phyloP scores from a whole-genome alignment of 2,797 vertebrate genomes.

The Cyprinella venusta region DNA sequence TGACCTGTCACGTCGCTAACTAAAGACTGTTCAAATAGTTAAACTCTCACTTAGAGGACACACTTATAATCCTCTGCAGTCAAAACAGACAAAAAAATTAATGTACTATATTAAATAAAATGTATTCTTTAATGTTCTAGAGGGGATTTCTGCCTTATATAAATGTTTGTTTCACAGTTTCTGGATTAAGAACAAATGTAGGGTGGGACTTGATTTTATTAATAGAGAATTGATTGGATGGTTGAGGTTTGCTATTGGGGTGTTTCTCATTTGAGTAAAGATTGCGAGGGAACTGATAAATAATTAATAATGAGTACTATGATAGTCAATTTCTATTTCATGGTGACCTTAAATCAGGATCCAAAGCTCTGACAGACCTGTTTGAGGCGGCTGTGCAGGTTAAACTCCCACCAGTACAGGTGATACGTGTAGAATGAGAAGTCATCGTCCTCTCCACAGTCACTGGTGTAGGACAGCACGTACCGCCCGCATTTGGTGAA shows the following conservation, averaged over 20 bases:
- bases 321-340: neutral
- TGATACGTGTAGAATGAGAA: constrained; percentile 94
- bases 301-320: neutral
- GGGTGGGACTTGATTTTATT: neutral
- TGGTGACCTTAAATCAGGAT: neutral
- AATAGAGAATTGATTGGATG: neutral
- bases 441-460: constrained; percentile 89
- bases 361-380: constrained; percentile 71
- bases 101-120: neutral
- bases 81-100: neutral
- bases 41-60: neutral
- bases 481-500: constrained; percentile 96
- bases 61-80: neutral
- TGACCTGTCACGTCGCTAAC: neutral
- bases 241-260: neutral
- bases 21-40: neutral
- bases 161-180: neutral
- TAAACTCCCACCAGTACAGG: constrained; percentile 97
- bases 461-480: constrained; percentile 93
- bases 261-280: neutral
- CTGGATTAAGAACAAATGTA: neutral
- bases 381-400: constrained; percentile 92
- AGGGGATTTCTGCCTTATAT: neutral
- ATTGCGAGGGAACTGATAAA: no score
- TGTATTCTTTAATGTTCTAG: neutral